Evolutionary conservation across 2,113 vertebrate genomes (phyloP).

Genomic region (Rhabdornis inornatus): DNA sequence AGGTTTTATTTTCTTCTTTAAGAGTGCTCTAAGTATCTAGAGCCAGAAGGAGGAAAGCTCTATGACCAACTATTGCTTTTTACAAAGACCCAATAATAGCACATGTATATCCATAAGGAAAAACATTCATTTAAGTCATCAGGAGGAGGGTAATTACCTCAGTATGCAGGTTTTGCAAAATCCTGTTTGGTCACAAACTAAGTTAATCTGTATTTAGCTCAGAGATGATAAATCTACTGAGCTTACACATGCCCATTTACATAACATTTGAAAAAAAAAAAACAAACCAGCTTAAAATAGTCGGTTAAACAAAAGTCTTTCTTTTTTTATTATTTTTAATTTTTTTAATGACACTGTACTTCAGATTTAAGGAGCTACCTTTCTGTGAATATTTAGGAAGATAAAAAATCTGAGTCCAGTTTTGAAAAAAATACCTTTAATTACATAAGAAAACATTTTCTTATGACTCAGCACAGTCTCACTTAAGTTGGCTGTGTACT

Average conservation of each 20-base stretch:
- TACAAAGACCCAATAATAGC: background rate
- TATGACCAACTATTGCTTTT: background rate
- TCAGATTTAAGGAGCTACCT: background rate
- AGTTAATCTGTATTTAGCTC: background rate
- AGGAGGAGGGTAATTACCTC: background rate
- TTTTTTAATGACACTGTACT: background rate
- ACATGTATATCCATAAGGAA: conserved; percentile 22
- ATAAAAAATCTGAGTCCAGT: background rate
- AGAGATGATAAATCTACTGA: background rate
- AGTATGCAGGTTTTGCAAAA: conserved; percentile 3
- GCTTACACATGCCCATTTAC: background rate
- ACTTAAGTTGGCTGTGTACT: background rate
- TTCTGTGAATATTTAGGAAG: background rate
- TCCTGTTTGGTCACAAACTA: background rate
- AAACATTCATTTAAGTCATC: conserved; percentile 21
- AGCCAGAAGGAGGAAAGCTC: background rate
- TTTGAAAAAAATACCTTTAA: background rate
- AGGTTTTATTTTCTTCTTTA: background rate
- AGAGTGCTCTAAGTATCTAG: background rate
- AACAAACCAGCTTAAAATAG: background rate
- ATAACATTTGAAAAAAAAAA: background rate
- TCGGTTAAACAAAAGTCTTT: background rate
- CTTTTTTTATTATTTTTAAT: background rate
- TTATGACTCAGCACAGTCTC: background rate
- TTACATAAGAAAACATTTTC: background rate